Base-by-base conservation (phyloP, 2,797 vertebrate genomes). In the Gobionotothen gibberifrons region DNA sequence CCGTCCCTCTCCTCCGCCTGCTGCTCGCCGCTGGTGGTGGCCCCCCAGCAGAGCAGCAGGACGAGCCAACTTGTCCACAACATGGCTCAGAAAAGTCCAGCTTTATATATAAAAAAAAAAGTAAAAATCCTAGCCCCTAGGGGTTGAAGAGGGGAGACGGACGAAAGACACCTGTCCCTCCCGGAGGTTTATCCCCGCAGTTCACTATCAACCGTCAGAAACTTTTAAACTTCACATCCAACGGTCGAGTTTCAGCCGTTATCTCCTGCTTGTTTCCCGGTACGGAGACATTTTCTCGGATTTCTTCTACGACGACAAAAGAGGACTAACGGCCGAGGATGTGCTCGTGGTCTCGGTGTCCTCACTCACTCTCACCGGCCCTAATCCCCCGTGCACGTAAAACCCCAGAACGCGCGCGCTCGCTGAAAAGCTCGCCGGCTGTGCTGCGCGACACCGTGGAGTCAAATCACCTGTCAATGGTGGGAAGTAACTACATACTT, bases 31-130 rank as follows among this genome's bases (percentile, higher is more conserved):
- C 89, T 1, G 12, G 93, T 83, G 72, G 70, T 83, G 72, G 70
- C 84, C 88, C 93, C 90, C 88, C 93, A 96, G 71, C 94, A 90
- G 14, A 94, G 86, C 80, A 97, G 82, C 85, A 97, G 87, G 69
- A 86, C 83, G 46, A 97, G 82, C 75, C 90, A 87, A 51, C 93
- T 78, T 72, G 89, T 76, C 84, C 91, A 90, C 92, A 94, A 82
- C 98, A 98, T 98, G 54, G 87, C 80, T 90, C 90, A 55, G 42
- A 69, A 83, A 81, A 85, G 85, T 83, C 91, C 85, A 48, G 36
- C 15, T 63, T 29, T 13, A 17, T 14, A 11, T 22, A 21, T 26
- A 63, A 57, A 26, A 36, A 36, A 16, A 40, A 26, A n/a, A 3
- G 16, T 54, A 40, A 55, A 56, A 22, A 9, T 53, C 65, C 57